Conservation (phyloP, 64 coral and sea anemone species). For the Orbicella faveolata region DNA sequence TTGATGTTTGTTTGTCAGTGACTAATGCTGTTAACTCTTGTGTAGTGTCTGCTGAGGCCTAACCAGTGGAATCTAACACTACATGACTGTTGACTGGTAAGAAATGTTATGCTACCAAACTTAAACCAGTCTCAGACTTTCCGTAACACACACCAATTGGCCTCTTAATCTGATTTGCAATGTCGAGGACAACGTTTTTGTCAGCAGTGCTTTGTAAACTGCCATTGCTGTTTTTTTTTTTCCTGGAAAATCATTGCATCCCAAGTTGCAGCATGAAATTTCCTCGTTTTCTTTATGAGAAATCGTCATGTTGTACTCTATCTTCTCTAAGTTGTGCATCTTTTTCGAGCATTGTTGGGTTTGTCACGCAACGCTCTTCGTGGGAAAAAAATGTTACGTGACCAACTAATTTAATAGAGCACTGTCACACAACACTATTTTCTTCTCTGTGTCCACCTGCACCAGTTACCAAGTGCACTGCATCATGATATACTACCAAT, state of each 20-base stretch:
- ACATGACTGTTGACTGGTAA: slow-evolving; percentile 36
- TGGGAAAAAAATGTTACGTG: neutral
- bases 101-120: neutral
- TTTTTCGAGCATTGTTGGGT: neutral
- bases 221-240: too few species aligned
- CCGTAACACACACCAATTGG: too few species aligned
- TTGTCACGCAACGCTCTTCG: neutral
- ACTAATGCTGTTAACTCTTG: slow-evolving; percentile 49
- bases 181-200: too few species aligned
- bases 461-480: neutral
- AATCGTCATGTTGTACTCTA: too few species aligned
- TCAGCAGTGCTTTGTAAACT: too few species aligned
- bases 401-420: neutral
- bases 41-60: slow-evolving; percentile 42
- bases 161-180: too few species aligned
- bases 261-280: neutral
- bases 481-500: too few species aligned
- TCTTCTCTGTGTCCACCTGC: neutral
- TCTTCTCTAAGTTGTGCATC: too few species aligned
- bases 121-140: neutral
- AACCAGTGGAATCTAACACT: slow-evolving; percentile 46
- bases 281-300: too few species aligned
- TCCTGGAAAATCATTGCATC: neutral
- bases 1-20: neutral
- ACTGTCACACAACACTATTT: neutral